These are phyloP conservation scores for Naja naja DNA, from an alignment of 2,113 vertebrate species.

Conservation along the genomic window DNA sequence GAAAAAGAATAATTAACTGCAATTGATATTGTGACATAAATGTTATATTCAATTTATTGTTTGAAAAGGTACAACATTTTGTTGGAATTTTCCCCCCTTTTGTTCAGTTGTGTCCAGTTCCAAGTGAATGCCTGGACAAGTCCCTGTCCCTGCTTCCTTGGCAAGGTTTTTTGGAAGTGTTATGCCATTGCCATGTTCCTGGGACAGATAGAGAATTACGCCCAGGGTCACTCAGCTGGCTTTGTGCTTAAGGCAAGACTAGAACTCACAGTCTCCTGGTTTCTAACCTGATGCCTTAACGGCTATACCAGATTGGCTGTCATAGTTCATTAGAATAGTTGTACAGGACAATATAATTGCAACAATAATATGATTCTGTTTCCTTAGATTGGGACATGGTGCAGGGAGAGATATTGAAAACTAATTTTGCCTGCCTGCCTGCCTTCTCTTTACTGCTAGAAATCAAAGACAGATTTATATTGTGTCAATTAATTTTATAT, in stretches of 20 bases:
- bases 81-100: neutral
- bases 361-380: neutral
- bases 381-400: neutral
- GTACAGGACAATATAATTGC: neutral
- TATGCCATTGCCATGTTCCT: neutral
- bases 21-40: neutral
- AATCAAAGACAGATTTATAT: neutral
- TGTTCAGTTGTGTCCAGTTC: no score
- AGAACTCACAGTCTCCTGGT: neutral
- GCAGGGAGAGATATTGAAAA: neutral
- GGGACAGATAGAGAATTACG: neutral
- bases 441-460: neutral
- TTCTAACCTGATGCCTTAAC: neutral
- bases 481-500: neutral
- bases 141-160: neutral
- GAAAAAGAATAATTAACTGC: neutral
- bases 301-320: neutral
- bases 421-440: neutral
- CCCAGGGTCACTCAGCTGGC: neutral
- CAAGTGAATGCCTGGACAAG: no score
- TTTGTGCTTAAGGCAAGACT: neutral
- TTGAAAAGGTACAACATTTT: neutral
- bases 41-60: neutral
- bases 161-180: neutral
- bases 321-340: neutral